These are phyloP conservation scores for Aythya baeri DNA, from an alignment of 2,113 vertebrate species.

Conservation along the genomic window DNA sequence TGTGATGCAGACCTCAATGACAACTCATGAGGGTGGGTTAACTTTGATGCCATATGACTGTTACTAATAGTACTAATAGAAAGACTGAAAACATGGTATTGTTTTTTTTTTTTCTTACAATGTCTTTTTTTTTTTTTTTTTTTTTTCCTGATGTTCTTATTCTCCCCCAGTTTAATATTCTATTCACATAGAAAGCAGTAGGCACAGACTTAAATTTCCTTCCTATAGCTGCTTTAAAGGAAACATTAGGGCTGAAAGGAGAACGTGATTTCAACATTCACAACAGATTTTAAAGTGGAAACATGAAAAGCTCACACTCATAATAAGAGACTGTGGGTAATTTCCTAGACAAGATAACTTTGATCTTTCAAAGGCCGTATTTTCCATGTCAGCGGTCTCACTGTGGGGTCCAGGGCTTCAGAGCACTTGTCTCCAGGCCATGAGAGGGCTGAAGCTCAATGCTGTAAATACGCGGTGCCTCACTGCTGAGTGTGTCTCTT, in stretches of 20 bases:
- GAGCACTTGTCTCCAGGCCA: background rate
- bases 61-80: background rate
- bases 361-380: background rate
- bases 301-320: background rate
- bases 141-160: background rate
- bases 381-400: background rate
- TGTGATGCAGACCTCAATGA: background rate
- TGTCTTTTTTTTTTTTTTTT: background rate
- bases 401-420: background rate
- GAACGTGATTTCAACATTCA: background rate
- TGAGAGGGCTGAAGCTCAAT: background rate
- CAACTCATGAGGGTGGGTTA: background rate
- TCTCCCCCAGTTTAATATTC: constrained; percentile 19
- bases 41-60: background rate
- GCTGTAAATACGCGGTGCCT: background rate
- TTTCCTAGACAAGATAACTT: constrained; percentile 3
- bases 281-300: constrained; percentile 12
- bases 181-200: background rate
- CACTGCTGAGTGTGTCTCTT: background rate
- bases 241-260: constrained; percentile 8
- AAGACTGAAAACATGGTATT: background rate
- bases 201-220: constrained; percentile 9
- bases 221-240: background rate
- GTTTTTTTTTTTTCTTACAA: background rate
- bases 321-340: background rate